Evolutionary conservation across 2,113 vertebrate species (phyloP), one percentile per base, ranked within the genome.

Genomic region (Bujurquina vittata): DNA sequence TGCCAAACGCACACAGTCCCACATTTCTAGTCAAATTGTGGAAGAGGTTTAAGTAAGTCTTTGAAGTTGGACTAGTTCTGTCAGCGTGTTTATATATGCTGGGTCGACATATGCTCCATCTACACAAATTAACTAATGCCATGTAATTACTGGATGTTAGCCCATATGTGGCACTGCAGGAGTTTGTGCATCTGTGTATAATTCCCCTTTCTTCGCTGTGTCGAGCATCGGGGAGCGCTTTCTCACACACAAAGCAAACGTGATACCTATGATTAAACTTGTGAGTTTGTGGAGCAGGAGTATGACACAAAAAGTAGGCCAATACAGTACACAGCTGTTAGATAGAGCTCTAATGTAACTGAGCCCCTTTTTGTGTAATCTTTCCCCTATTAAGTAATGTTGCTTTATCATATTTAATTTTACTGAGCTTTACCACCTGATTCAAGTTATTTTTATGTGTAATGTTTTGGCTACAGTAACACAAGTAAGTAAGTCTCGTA

Each of bases 301-400:
- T 87, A 89, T 84, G 69, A 60, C 60, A 59, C 54, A 55, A 22
- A 79, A 85, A 88, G 87, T 84, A 90, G 87, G 90, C 26, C 87
- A 88, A 20, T 57, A 18, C 18, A 57, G 74, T 17, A 73, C 85
- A 89, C 60, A 67, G 54, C 20, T 0, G 43, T 80, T 84, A 87
- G 10, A 46, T 43, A 43, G 10, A 43, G 40, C 40, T 43, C 11
- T 12, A 12, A 7, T 69, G 15, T 18, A 52, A 18, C 7, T 18
- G 46, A 52, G 46, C 46, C 15, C 15, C 46, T 52, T n/a, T n/a
- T n/a, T n/a, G n/a, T n/a, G 37, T 40, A 43, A 43, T 43, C 10
- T 11, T 43, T 43, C 10, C 40, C 40, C 10, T 43, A 40, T 5
- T 46, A 14, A 15, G 46, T 18, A 17, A 3, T 52, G 18, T 18